Evolutionary conservation across 1,140 invertebrate genomes (phyloP).

Genomic region (Drosophila orena): DNA sequence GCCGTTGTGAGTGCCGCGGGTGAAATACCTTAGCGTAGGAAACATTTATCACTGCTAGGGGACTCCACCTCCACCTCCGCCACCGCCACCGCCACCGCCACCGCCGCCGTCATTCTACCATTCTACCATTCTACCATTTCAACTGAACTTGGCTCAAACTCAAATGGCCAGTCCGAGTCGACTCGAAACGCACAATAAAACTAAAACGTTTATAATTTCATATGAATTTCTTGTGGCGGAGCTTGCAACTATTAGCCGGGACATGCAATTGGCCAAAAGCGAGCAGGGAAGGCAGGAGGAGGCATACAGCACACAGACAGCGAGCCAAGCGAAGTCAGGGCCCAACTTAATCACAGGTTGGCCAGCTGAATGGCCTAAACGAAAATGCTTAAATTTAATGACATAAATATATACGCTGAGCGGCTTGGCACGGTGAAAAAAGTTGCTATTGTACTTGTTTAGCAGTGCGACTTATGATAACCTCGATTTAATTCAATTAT

Average conservation of each 20-base stretch:
- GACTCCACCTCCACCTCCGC: constrained; percentile 37
- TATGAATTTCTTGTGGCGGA: constrained; percentile 72
- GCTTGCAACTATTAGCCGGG: constrained; percentile 74
- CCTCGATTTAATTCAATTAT: constrained; percentile 12
- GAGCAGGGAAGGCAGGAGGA: constrained; percentile 24
- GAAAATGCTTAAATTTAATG: constrained; percentile 85
- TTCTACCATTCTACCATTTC: constrained; percentile 6
- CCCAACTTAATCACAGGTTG: constrained; percentile 81
- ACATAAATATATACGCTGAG: constrained; percentile 78
- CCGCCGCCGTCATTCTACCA: constrained; percentile 1
- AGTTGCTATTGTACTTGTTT: constrained; percentile 12
- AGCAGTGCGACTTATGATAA: constrained; percentile 5
- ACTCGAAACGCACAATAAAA: constrained; percentile 76
- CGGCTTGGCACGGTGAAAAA: constrained; percentile 30
- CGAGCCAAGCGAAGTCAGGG: constrained; percentile 35
- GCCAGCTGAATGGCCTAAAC: constrained; percentile 84
- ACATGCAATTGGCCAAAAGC: constrained; percentile 77
- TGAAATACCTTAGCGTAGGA: constrained; percentile 83
- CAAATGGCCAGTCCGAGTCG: constrained; percentile 22
- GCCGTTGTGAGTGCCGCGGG: constrained; percentile 63
- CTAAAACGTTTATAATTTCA: constrained; percentile 83
- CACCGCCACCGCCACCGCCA: constrained; percentile 35
- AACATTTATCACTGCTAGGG: constrained; percentile 84
- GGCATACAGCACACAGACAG: constrained; percentile 35
- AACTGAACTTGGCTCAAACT: constrained; percentile 12